Evolutionary conservation across 2,888 invertebrate species (phyloP), one percentile per base, ranked within the genome.

Genomic region (Halocaridina rubra): DNA sequence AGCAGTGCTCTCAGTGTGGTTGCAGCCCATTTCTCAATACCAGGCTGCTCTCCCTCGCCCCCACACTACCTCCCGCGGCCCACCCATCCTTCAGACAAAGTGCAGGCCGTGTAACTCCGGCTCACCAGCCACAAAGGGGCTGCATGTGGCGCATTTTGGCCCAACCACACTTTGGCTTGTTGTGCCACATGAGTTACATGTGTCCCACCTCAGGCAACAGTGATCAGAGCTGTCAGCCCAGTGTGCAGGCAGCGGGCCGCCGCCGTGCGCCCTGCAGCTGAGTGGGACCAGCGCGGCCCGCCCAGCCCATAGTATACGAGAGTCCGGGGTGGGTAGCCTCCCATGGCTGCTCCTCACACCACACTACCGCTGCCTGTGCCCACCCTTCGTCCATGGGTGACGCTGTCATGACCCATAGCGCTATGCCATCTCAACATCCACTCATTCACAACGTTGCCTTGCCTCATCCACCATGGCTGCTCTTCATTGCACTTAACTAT

Each of bases 241-340:
- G 80, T 80, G 80, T 80, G 80, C 72, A 74, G 80, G 80, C 80
- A 80, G 80, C 80, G 80, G 80, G 80, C 80, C 80, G 67, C 79
- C 74, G 61, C 79, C 77, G 57, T 71, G 59, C 82, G 69, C 84
- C 81, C 72, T 61, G 79, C 78, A 84, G 74, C 84, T 79, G 79
- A 53, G 75, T 57, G 74, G 81, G 79, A 84, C 64, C 79, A 84
- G 72, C 84, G 84, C 77, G 79, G 84, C 79, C 78, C 84, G 75
- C 84, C 84, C 79, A 80, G 79, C 79, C 84, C 84, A 79, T 53
- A 79, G 84, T 84, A 84, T 84, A 84, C 84, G 84, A 84, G 84
- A 84, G 84, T 53, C 84, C 79, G 79, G 84, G 84, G 79, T 79
- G 79, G 84, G 74, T 69, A 76, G 81, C 81, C 81, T 64, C 80